A percentile compares a stretch with the other conserved stretches of the same genome.
Conservation (phyloP, 2,797 vertebrate species). For the Rhinella marina region DNA sequence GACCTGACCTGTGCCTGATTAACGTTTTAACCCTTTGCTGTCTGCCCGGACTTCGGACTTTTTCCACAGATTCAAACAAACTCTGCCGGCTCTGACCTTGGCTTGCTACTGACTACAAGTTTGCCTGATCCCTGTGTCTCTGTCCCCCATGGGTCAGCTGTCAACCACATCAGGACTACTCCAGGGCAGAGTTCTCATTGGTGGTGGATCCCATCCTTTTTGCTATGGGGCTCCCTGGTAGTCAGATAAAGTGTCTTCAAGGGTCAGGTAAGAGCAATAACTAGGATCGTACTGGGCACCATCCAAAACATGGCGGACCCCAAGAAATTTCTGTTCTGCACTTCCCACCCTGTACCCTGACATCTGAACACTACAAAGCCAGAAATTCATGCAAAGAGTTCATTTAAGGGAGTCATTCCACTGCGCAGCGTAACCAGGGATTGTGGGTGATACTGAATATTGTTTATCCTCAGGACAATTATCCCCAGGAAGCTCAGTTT, state of each 20-base stretch:
- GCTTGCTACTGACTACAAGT: no score
- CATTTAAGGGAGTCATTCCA: neutral
- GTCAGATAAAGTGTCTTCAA: neutral
- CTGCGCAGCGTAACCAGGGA: neutral
- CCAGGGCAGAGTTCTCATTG: no score
- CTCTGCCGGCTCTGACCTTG: no score
- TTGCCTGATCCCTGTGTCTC: no score
- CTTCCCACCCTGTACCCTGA: neutral
- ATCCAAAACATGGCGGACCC: neutral
- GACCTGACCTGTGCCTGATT: no score
- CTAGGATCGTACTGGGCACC: neutral
- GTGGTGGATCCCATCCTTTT: no score
- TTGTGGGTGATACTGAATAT: slow-evolving; percentile 28
- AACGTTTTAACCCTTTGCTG: no score
- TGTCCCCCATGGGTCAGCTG: no score
- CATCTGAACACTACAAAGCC: neutral
- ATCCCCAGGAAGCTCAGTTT: slow-evolving; percentile 37
- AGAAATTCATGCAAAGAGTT: neutral
- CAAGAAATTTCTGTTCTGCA: neutral
- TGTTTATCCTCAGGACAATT: slow-evolving; percentile 39
- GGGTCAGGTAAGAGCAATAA: neutral
- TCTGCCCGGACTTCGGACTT: no score
- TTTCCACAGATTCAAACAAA: no score
- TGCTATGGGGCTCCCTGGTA: neutral
- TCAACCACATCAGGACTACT: no score